These are phyloP conservation scores for Dicycla oo DNA, from an alignment of 2,888 invertebrate genomes.

Conservation along the genomic window DNA sequence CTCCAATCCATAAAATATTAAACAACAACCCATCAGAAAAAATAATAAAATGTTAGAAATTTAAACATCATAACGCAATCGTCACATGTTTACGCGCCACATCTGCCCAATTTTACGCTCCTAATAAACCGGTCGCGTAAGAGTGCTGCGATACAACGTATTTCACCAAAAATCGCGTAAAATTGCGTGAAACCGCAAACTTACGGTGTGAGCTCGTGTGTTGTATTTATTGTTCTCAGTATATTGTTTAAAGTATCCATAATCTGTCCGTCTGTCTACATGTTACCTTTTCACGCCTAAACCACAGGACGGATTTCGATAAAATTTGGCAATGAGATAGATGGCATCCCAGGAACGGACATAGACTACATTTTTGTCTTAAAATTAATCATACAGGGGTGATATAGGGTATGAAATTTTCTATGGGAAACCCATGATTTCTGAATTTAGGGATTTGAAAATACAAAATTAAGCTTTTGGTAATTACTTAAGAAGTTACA, in stretches of 20 bases:
- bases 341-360: no score
- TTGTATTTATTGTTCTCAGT: conserved; percentile 42
- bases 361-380: no score
- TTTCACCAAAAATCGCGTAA: conserved; percentile 37
- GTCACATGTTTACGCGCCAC: conserved; percentile 23
- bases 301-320: no score
- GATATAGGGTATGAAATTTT: no score
- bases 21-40: conserved; percentile 2
- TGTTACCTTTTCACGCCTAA: no score
- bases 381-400: no score
- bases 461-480: no score
- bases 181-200: conserved; percentile 43
- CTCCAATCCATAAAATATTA: neutral
- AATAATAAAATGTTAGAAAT: conserved; percentile 41
- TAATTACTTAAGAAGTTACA: no score
- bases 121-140: conserved; percentile 45
- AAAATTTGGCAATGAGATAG: no score
- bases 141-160: conserved; percentile 23
- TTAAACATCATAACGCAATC: conserved; percentile 39
- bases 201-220: conserved; percentile 32
- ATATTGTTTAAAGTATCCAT: conserved; percentile 39
- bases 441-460: no score
- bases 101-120: conserved; percentile 47
- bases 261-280: no score
- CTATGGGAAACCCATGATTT: no score